phyloP scores from a whole-genome alignment of 2,888 invertebrate genomes.

The Pachliopta kotzebuea region DNA sequence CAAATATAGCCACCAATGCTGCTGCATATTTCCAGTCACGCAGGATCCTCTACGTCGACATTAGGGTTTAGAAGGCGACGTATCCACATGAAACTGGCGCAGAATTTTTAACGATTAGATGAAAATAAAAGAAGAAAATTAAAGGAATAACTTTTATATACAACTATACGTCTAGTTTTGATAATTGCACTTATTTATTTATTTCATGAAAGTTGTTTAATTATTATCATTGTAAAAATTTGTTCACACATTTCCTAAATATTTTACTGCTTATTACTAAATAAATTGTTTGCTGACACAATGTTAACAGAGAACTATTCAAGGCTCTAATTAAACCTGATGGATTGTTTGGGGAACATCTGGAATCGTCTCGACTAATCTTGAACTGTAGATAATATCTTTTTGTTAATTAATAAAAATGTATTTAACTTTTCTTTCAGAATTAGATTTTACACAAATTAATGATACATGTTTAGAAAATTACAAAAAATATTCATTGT shows the following conservation, averaged over 20 bases:
- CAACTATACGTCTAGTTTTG: too few relatives aligned
- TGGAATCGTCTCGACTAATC: slow-evolving; percentile 1
- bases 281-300: background rate
- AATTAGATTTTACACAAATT: background rate
- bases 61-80: slow-evolving; percentile 34
- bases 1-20: slow-evolving; percentile 63
- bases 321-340: slow-evolving; percentile 7
- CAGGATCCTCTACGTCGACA: slow-evolving; percentile 30
- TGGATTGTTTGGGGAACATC: slow-evolving; percentile 3
- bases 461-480: background rate
- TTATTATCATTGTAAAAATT: background rate
- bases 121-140: background rate
- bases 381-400: slow-evolving; percentile 2
- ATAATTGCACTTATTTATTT: too few relatives aligned
- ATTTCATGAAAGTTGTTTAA: too few relatives aligned
- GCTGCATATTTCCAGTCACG: slow-evolving; percentile 59
- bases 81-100: slow-evolving; percentile 51
- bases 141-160: background rate
- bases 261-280: background rate
- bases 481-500: too few relatives aligned
- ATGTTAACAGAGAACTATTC: background rate
- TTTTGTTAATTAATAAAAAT: background rate
- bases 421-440: background rate
- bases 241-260: background rate
- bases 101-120: slow-evolving; percentile 19